phyloP scores from a whole-genome alignment of 2,888 invertebrate genomes.

The Andrena bicolor region DNA sequence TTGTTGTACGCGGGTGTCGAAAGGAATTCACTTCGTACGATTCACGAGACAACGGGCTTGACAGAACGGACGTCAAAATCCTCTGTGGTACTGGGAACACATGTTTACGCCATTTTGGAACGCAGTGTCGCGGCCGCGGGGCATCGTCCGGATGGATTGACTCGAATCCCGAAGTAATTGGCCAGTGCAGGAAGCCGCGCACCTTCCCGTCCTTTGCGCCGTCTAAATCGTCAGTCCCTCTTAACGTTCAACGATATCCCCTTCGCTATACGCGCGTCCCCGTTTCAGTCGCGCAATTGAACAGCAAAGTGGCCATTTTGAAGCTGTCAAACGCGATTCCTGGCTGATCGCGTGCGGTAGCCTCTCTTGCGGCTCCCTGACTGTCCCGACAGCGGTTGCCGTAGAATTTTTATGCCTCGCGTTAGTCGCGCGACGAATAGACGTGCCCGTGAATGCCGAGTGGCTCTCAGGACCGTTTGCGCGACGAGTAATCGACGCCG shows the following conservation, averaged over 20 bases:
- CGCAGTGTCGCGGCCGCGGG: constrained; percentile 4
- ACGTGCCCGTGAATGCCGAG: neutral
- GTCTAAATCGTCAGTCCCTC: neutral
- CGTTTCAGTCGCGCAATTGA: neutral
- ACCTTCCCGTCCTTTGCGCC: neutral
- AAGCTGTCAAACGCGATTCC: constrained; percentile 73
- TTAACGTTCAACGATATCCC: neutral
- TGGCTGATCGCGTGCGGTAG: constrained; percentile 34
- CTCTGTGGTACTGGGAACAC: constrained; percentile 69
- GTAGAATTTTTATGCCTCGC: constrained; percentile 5
- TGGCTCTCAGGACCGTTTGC: neutral
- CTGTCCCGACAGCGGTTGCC: constrained; percentile 14
- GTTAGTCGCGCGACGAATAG: neutral
- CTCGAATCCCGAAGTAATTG: neutral
- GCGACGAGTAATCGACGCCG: neutral
- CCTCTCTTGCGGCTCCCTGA: constrained; percentile 12
- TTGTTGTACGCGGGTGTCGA: constrained; percentile 62
- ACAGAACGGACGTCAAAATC: constrained; percentile 75
- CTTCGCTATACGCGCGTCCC: neutral
- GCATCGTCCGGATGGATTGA: constrained; percentile 10
- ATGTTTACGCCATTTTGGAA: constrained; percentile 76
- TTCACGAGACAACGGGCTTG: constrained; percentile 49
- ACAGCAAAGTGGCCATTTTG: constrained; percentile 74
- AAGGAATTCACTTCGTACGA: constrained; percentile 39
- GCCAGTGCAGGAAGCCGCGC: neutral